Base-by-base conservation (phyloP, 2,888 invertebrate genomes). In the Heliothis peltigera region DNA sequence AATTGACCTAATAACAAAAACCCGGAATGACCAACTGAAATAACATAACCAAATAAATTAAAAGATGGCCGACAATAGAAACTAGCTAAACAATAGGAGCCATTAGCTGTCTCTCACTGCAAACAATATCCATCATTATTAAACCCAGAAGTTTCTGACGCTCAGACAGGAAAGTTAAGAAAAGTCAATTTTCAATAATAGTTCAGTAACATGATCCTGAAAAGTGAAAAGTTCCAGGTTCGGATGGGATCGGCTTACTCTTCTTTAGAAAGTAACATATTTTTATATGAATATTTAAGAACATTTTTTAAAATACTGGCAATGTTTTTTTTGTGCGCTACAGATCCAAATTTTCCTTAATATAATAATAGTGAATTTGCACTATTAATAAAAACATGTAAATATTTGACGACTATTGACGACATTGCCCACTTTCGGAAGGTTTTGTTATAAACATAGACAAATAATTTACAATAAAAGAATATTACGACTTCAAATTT, bases 71-170 rank as follows among this genome's bases (percentile, higher is more conserved):
- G 54, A 54, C 43, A 55, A 54, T 18, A 48, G 12, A 49, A 57
- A 67, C 35, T 66, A 18, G 12, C 32, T 22, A 5, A 19, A 74
- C 61, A 69, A 55, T 32, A 60, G n/a, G n/a, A 18, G 19, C 68
- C 69, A 75, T 74, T 74, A 55, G 46, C 46, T 25, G 28, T 47
- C 32, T 55, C 57, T 48, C 42, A 69, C 39, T 61, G 46, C 75
- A 61, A 70, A 69, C 75, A 75, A 32, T 19, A 70, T 70, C 47
- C 15, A 47, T 70, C 75, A 51, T 75, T 51, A 75, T 74, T 74
- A 60, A 39, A 43, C 17, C 15, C 32, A 54, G 47, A 64, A 72
- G 58, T 52, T 70, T 51, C 43, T 25, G 15, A 32, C 55, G 44
- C 48, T 19, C 57, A 54, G 65, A 65, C 22, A 57, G 59, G 56